phyloP scores from a whole-genome alignment of 2,797 vertebrate genomes.

The Platyrinchus mystaceus region DNA sequence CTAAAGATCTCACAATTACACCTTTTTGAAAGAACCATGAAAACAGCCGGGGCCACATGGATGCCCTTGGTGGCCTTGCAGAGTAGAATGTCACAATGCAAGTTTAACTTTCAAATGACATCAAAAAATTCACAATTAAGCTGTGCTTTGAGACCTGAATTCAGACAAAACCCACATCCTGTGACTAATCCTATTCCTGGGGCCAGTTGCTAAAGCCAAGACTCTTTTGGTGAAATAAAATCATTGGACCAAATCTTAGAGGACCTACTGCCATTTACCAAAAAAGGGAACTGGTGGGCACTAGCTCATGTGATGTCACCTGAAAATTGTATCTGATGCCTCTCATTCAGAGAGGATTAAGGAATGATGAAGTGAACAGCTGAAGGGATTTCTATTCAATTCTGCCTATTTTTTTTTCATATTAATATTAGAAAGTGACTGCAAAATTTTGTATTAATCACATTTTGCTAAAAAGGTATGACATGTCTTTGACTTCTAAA shows the following conservation, averaged over 20 bases:
- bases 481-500: constrained; percentile 17
- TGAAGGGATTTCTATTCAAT: not conserved
- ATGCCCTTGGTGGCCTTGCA: not conserved
- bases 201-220: not conserved
- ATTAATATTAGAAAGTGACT: not conserved
- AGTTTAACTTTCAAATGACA: not conserved
- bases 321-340: not conserved
- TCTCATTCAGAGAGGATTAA: not conserved
- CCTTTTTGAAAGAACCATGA: not conserved
- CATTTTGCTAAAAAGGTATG: constrained; percentile 1
- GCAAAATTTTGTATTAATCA: constrained; percentile 19
- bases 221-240: not conserved
- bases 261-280: not conserved
- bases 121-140: not conserved
- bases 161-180: not conserved
- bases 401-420: not conserved
- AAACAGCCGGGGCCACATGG: not conserved
- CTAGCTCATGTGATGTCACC: not conserved
- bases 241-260: not conserved
- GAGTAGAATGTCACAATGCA: fast-evolving
- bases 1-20: not conserved
- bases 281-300: not conserved
- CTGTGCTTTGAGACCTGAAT: not conserved
- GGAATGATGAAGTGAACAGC: not conserved
- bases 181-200: not conserved